Conservation (phyloP, 2,888 invertebrate species). For the Noctuana brunneofusca region DNA sequence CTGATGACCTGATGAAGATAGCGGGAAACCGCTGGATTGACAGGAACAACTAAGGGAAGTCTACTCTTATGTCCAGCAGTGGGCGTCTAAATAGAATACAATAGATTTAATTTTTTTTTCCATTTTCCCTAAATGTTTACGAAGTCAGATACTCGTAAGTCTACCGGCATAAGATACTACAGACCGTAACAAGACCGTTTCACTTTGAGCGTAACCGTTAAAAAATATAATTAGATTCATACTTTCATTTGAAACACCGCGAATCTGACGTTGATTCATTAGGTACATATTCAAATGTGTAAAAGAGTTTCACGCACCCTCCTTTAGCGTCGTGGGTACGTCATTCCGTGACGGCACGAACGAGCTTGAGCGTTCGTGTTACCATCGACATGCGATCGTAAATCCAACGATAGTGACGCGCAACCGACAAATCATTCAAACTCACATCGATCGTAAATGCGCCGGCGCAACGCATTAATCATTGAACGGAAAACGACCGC, state of each 20-base stretch:
- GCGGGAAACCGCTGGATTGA: no score
- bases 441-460: slow-evolving; percentile 71
- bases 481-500: slow-evolving; percentile 69
- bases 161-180: no score
- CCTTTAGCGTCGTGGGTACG: slow-evolving; percentile 36
- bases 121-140: no score
- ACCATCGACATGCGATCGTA: slow-evolving; percentile 66
- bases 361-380: slow-evolving; percentile 41
- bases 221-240: slow-evolving; percentile 23
- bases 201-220: slow-evolving; percentile 3
- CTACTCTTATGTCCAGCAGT: no score
- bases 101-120: no score
- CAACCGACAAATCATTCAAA: slow-evolving; percentile 75
- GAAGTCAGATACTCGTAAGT: no score
- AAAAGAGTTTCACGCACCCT: slow-evolving; percentile 33
- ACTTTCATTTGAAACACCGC: slow-evolving; percentile 29
- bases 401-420: slow-evolving; percentile 66
- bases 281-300: slow-evolving; percentile 31
- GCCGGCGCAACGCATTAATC: slow-evolving; percentile 72
- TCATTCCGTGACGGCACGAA: slow-evolving; percentile 57
- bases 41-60: no score
- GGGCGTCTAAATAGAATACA: no score
- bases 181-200: background rate
- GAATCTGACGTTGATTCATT: slow-evolving; percentile 27
- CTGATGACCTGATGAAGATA: no score